A percentile compares a stretch with the other conserved stretches of the same genome.
Conservation (phyloP, 1,140 invertebrate species). For the Akabosia matsudoensis region DNA sequence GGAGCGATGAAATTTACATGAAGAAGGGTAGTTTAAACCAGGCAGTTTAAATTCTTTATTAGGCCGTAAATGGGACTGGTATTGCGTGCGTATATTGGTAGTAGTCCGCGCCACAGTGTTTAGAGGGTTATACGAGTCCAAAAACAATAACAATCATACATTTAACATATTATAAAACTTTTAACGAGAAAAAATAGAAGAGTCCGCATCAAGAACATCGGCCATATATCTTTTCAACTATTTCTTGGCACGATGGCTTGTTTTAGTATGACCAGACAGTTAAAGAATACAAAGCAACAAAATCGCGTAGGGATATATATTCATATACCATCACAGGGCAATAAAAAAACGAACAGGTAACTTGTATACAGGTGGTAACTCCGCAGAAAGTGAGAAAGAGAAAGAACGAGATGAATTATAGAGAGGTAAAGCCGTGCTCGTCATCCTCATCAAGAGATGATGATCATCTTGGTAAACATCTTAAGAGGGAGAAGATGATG, state of each 20-base stretch:
- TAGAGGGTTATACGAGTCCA: background rate
- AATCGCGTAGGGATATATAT: background rate
- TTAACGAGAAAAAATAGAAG: background rate
- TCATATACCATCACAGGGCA: background rate
- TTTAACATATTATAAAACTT: background rate
- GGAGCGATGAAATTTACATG: background rate
- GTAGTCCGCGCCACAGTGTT: background rate
- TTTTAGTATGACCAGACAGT: too few species aligned
- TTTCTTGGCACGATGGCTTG: background rate
- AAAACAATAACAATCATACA: background rate
- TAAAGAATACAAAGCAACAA: too few species aligned
- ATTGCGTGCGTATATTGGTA: background rate
- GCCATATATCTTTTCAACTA: background rate
- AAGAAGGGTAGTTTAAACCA: constrained; percentile 7
- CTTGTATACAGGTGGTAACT: background rate
- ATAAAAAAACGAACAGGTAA: constrained; percentile 19
- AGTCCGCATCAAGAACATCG: background rate
- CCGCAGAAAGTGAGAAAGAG: background rate
- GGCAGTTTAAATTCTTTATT: constrained; percentile 23
- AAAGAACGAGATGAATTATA: background rate
- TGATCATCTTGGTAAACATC: constrained; percentile 23
- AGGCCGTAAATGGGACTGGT: constrained; percentile 15
- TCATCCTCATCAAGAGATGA: constrained; percentile 22
- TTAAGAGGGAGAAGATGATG: background rate
- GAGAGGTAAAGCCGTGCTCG: background rate